phyloP scores from a whole-genome alignment of 2,797 vertebrate species.

The Chaenodraco wilsoni region DNA sequence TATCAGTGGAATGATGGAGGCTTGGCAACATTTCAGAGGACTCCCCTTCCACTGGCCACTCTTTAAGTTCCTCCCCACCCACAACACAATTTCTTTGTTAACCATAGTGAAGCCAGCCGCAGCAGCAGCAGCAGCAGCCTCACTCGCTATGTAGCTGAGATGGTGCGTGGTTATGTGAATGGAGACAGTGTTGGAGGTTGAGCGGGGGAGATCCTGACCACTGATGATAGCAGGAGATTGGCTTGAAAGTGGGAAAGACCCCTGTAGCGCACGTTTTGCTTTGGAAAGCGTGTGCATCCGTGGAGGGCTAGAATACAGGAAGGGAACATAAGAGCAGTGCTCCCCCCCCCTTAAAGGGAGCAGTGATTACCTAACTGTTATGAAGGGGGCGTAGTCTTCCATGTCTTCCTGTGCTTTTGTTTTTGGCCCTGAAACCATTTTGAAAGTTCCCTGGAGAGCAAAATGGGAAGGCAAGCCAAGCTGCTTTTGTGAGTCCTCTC shows the following conservation, averaged over 20 bases:
- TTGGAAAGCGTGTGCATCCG: constrained; percentile 46
- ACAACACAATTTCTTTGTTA: constrained; percentile 39
- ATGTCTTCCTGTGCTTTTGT: constrained; percentile 77
- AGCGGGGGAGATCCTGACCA: constrained; percentile 32
- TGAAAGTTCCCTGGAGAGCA: constrained; percentile 71
- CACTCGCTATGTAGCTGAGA: constrained; percentile 29
- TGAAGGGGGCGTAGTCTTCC: constrained; percentile 73
- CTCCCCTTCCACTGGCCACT: constrained; percentile 33
- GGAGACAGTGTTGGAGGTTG: constrained; percentile 35
- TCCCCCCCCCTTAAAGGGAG: constrained; percentile 70
- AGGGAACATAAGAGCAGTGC: constrained; percentile 51
- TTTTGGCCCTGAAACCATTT: constrained; percentile 74
- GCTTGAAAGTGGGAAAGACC: constrained; percentile 15
- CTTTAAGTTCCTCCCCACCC: constrained; percentile 49
- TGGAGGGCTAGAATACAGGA: constrained; percentile 58
- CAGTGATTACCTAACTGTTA: constrained; percentile 77
- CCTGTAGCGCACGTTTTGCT: constrained; percentile 38
- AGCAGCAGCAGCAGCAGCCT: constrained; percentile 14
- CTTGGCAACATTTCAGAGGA: constrained; percentile 40
- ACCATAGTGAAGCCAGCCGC: constrained; percentile 27
- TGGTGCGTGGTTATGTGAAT: constrained; percentile 32
- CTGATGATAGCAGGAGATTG: constrained; percentile 38
- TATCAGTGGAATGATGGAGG: constrained; percentile 33
- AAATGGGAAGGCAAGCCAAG: constrained; percentile 66
- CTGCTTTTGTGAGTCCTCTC: constrained; percentile 68